Evolutionary conservation across 92 coral and sea anemone species (phyloP), one percentile per base, ranked within the genome.

Genomic region (Phenganax subtilis): DNA sequence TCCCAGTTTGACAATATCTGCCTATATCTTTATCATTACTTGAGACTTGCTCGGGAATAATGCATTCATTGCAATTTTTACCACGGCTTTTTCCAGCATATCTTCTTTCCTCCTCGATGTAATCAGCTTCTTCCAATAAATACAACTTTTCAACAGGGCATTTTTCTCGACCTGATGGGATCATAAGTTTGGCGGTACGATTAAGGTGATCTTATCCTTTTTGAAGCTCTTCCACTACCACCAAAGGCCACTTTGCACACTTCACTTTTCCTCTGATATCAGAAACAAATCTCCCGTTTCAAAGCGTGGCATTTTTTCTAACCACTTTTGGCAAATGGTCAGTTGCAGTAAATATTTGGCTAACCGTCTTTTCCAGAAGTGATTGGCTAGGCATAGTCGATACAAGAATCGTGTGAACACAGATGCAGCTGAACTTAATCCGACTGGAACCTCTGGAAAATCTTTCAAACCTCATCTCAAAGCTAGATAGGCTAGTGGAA

Each of bases 401-500:
- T 85, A 85, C 15, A 83, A 75, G n/a, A 59, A 75, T 57, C 72
- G 71, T 28, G 62, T 59, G 57, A 51, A 44, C 28, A 83, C 10
- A 47, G 14, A n/a, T 60, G 60, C 54, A 17, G 6, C n/a, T 16
- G 3, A 15, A 44, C n/a, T 67, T n/a, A 47, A 17, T 37, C 57
- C 55, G 8, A 20, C 68, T 29, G 83, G 76, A 17, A 85, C 27
- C n/a, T 81, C 53, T 56, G 79, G 83, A 12, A 84, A 59, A 12
- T 57, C 74, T 28, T 65, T 75, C n/a, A 76, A 64, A 53, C 72
- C 80, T 84, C 85, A 80, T 11, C 85, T 87, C 59, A 84, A 25
- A 37, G 82, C 85, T 10, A 87, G 80, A 27, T 76, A 75, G 0
- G 89, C 90, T 14, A 82, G 87, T 0, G 90, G 71, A 28, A 87